Conservation (phyloP, 2,888 invertebrate genomes). For the Pediacus dermestoides region DNA sequence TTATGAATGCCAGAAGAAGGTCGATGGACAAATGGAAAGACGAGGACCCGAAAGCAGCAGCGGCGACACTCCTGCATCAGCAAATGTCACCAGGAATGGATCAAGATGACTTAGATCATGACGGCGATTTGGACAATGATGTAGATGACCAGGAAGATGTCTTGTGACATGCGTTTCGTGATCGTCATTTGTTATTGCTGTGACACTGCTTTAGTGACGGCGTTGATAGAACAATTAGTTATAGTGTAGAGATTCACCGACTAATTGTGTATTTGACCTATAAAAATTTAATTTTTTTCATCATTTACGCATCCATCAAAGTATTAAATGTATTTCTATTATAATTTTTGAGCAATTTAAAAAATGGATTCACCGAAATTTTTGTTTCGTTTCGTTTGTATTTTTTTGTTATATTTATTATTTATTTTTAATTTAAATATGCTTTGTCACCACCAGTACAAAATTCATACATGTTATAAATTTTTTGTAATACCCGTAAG, state of each 20-base stretch:
- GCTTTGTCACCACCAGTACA: slow-evolving; percentile 24
- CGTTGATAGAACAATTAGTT: slow-evolving; percentile 37
- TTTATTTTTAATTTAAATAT: slow-evolving; percentile 6
- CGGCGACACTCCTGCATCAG: slow-evolving; percentile 45
- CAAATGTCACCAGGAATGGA: slow-evolving; percentile 50
- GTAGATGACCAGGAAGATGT: slow-evolving; percentile 57
- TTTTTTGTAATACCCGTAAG: too few species aligned
- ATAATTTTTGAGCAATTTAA: too few species aligned
- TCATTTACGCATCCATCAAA: too few species aligned
- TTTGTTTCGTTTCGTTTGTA: slow-evolving; percentile 1
- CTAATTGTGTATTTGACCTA: slow-evolving; percentile 34
- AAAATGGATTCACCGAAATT: neutral
- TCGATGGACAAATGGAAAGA: slow-evolving; percentile 99
- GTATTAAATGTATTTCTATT: too few species aligned
- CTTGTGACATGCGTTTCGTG: slow-evolving; percentile 55
- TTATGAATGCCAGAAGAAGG: slow-evolving; percentile 99
- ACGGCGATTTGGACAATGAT: slow-evolving; percentile 53
- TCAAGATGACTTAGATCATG: slow-evolving; percentile 49
- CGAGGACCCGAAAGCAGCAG: slow-evolving; percentile 69
- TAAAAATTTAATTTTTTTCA: slow-evolving; percentile 9
- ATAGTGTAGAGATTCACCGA: slow-evolving; percentile 38
- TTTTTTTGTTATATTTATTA: slow-evolving; percentile 7
- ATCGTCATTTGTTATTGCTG: slow-evolving; percentile 51
- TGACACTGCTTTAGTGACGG: slow-evolving; percentile 45
- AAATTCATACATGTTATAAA: too few species aligned